Base-by-base conservation (phyloP, 2,797 vertebrate species). In the Thunnus albacares region DNA sequence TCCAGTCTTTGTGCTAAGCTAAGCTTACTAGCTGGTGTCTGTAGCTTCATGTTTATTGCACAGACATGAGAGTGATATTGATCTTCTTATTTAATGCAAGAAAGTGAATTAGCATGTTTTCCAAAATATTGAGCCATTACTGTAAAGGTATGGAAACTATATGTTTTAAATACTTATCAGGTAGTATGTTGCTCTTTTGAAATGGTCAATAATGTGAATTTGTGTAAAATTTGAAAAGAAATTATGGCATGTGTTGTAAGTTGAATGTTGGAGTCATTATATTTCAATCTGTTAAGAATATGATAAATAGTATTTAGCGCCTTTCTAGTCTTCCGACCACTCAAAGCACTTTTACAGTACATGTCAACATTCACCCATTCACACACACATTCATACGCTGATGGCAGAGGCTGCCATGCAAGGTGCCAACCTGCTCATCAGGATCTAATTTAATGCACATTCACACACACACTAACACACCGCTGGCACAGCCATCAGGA, bases 121-220 rank as follows among this genome's bases (percentile, higher is more conserved):
- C 26, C 6, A 20, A 67, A 58, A 33, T n/a, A 1, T 55, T 30
- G 12, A 24, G 52, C n/a, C 26, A 45, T 63, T 71, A 24, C 8
- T 56, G 11, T 56, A 30, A 61, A 41, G 11, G 38, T 5, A 49
- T 45, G 3, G 26, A 66, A 43, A 43, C 30, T 1, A 35, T 8
- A 6, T 17, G 0, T 41, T 62, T 62, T 12, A 8, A 71, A 59
- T 38, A 22, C 51, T 33, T 41, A 51, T 72, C 33, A 47, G 11
- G 49, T 28, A 14, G 18, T 75, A 68, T 58, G 59, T 61, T 43
- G 3, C 13, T 33, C 28, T 41, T 72, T 55, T 76, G 13, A 69
- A 76, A 76, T 13, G 2, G 28, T 33, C 10, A 41, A 55, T 51
- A 49, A 12, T 66, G 52, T 58, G 8, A 20, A 61, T 82, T 45